These are phyloP conservation scores for Pelusios castaneus DNA, from an alignment of 2,113 vertebrate genomes.

Conservation along the genomic window DNA sequence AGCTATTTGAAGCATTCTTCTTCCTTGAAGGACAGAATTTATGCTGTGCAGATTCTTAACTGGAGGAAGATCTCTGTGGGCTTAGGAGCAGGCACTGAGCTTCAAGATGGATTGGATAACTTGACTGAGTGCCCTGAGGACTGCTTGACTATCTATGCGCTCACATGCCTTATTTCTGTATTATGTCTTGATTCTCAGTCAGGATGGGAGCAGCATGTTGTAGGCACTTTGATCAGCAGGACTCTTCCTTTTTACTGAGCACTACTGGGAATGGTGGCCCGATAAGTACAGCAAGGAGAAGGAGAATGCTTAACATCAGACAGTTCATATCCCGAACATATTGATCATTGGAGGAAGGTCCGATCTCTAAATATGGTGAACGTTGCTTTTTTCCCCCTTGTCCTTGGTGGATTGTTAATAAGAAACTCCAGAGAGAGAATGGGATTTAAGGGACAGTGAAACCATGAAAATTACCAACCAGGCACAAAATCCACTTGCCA, in stretches of 20 bases:
- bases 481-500: not conserved
- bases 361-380: not conserved
- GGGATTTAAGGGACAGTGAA: not conserved
- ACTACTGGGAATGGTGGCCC: not conserved
- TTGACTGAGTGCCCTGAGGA: not conserved
- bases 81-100: not conserved
- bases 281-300: not conserved
- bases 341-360: not conserved
- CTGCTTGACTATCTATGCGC: not conserved
- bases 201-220: not conserved
- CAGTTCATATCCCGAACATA: not conserved
- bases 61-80: not conserved
- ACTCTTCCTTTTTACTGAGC: not conserved
- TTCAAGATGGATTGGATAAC: not conserved
- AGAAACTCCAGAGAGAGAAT: not conserved
- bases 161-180: not conserved
- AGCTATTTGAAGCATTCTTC: constrained; percentile 4
- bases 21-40: constrained; percentile 1
- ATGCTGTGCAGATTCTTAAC: not conserved
- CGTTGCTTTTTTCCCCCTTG: not conserved
- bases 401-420: not conserved
- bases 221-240: not conserved
- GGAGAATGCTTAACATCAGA: not conserved
- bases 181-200: not conserved
- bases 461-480: not conserved